Percentiles rank a stretch among this genome's conserved stretches.
Conservation (phyloP, 2,888 invertebrate genomes). For the Catocala fraxini region DNA sequence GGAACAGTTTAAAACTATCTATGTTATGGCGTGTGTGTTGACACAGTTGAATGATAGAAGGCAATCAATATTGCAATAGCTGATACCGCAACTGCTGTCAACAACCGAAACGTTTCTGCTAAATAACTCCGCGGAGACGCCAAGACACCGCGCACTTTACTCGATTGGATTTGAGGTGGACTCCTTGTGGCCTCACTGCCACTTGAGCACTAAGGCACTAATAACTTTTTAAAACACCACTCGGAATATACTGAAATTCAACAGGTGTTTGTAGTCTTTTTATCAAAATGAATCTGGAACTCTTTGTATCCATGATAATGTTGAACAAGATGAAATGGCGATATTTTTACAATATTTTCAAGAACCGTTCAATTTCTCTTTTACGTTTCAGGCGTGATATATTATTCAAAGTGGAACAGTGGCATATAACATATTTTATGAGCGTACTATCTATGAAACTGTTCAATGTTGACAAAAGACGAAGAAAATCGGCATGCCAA, state of each 20-base stretch:
- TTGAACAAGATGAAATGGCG: constrained; percentile 18
- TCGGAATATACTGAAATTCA: constrained; percentile 30
- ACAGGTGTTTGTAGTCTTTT: constrained; percentile 46
- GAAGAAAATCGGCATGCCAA: constrained; percentile 43
- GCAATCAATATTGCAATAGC: constrained; percentile 61
- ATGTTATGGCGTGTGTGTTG: constrained; percentile 40
- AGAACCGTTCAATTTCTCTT: constrained; percentile 33
- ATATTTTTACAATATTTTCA: constrained; percentile 35
- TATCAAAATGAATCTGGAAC: constrained; percentile 24
- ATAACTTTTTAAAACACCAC: constrained; percentile 46
- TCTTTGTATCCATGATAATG: constrained; percentile 24
- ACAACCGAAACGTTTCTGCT: constrained; percentile 80
- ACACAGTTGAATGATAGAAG: constrained; percentile 40
- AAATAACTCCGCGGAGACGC: constrained; percentile 75
- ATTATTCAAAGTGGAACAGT: constrained; percentile 41
- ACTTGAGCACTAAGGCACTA: constrained; percentile 45
- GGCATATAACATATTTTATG: constrained; percentile 38
- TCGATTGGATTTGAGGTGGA: constrained; percentile 81
- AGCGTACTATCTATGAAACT: constrained; percentile 33
- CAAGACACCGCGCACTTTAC: constrained; percentile 77
- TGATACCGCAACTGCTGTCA: constrained; percentile 68
- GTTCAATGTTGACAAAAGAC: constrained; percentile 46
- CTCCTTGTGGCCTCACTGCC: constrained; percentile 62
- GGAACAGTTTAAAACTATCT: constrained; percentile 35
- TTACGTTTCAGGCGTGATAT: constrained; percentile 28